phyloP scores from a whole-genome alignment of 37 sponge, comb jelly and placozoan species.

The Crambe crambe region DNA sequence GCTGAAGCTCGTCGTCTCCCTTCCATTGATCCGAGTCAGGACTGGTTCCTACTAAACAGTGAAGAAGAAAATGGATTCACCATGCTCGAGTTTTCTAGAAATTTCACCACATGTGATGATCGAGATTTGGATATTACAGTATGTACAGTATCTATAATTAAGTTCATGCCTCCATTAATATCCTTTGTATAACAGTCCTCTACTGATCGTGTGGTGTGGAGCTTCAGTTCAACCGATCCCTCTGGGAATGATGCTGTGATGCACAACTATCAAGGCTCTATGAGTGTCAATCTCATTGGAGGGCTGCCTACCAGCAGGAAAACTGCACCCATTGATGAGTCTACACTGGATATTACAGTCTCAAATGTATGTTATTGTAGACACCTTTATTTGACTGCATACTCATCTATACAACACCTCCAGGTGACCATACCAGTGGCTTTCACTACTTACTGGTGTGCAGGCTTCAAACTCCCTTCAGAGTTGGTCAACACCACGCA shows the following conservation, averaged over 20 bases:
- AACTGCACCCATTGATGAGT: background rate
- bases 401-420: too few relatives aligned
- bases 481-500: background rate
- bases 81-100: too few relatives aligned
- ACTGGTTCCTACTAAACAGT: too few relatives aligned
- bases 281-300: background rate
- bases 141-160: too few relatives aligned
- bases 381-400: too few relatives aligned
- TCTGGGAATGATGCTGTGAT: background rate
- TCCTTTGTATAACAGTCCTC: too few relatives aligned
- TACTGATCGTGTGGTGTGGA: constrained; percentile 2
- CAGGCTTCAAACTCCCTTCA: background rate
- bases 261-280: background rate
- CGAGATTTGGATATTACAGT: too few relatives aligned
- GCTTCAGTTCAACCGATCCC: background rate
- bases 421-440: background rate
- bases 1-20: too few relatives aligned
- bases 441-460: constrained; percentile 15
- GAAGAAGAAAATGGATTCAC: too few relatives aligned
- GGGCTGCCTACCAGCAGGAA: background rate
- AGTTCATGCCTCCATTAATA: too few relatives aligned
- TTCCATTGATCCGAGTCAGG: too few relatives aligned
- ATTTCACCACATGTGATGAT: too few relatives aligned
- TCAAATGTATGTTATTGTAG: background rate
- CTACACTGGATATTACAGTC: background rate